Base-by-base conservation (phyloP, 2,888 invertebrate genomes). In the Athrips mouffetella region DNA sequence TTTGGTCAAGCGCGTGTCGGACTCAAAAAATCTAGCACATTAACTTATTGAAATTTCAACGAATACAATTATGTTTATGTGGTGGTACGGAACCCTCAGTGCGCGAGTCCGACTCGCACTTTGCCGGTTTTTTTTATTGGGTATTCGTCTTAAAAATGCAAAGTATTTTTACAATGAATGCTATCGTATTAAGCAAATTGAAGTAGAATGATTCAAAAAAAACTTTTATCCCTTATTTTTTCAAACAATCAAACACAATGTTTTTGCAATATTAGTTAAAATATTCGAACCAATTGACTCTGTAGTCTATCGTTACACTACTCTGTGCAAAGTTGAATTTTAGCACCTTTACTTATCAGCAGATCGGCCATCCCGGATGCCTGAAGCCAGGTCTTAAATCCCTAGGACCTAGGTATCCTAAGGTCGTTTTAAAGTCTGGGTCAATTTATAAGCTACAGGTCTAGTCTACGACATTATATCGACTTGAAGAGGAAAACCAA, bases 361-460 rank as follows among this genome's bases (percentile, higher is more conserved):
- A 8, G 41, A 55, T 52, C 50, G 47, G 21, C 33, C 49, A 54
- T 55, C 52, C 52, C 21, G 53, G 45, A 55, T 50, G 51, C 55
- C 51, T 49, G 23, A 6, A 39, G 51, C n/a, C 33, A 47, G 51
- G 42, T 25, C 39, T 53, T 52, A 53, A 54, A 52, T 55, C 51
- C 47, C 51, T 53, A 48, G 46, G 35, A 42, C 48, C 29, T 50
- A 53, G 48, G 48, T 39, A 16, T 29, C 51, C 51, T 51, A 27
- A 51, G 47, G 47, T 42, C 41, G 40, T 29, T 33, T 27, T 16
- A 29, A 23, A 18, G 27, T 31, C 11, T 25, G 46, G 48, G 13
- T 4, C 25, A 51, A 51, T 49, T 45, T 45, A 49, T n/a, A 33
- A 37, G 42, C 11, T n/a, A 27, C 4, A n/a, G n/a, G n/a, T n/a